phyloP scores from a whole-genome alignment of 2,888 invertebrate species.

The Rotaria socialis region DNA sequence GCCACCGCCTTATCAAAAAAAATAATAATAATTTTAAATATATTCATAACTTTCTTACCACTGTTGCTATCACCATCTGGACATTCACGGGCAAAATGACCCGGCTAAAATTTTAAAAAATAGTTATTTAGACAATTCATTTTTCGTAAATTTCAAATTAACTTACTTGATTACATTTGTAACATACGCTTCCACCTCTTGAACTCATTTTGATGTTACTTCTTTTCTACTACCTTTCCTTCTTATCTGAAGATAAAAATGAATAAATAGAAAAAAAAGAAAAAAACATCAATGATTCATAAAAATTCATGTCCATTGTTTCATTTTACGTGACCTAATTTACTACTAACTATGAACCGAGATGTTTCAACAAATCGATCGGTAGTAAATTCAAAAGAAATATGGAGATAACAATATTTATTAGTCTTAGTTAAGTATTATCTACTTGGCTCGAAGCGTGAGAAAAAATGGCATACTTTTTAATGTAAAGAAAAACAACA shows the following conservation, averaged over 20 bases:
- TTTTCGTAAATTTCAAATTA: neutral
- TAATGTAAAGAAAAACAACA: constrained; percentile 15
- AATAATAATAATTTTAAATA: neutral
- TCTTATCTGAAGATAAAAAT: neutral
- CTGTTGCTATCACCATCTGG: neutral
- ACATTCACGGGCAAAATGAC: constrained; percentile 10
- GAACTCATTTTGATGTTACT: constrained; percentile 22
- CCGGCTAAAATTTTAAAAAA: neutral
- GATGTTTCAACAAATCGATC: too few species aligned
- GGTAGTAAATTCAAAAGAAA: too few species aligned
- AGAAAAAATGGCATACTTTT: neutral
- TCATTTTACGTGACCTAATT: neutral
- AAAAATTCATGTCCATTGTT: neutral
- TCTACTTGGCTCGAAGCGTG: neutral
- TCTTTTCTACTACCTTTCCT: neutral
- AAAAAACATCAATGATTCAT: constrained; percentile 1
- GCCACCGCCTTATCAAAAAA: neutral
- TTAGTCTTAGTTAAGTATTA: neutral
- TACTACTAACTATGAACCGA: too few species aligned
- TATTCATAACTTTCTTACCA: neutral
- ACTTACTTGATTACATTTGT: constrained; percentile 21
- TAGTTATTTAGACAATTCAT: too few species aligned
- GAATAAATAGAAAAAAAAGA: neutral
- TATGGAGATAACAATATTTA: too few species aligned
- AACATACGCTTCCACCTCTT: neutral